Percentiles rank a stretch among this genome's conserved stretches.
phyloP scores from a whole-genome alignment of 2,888 invertebrate species.

The Brachypalpus laphriformis region DNA sequence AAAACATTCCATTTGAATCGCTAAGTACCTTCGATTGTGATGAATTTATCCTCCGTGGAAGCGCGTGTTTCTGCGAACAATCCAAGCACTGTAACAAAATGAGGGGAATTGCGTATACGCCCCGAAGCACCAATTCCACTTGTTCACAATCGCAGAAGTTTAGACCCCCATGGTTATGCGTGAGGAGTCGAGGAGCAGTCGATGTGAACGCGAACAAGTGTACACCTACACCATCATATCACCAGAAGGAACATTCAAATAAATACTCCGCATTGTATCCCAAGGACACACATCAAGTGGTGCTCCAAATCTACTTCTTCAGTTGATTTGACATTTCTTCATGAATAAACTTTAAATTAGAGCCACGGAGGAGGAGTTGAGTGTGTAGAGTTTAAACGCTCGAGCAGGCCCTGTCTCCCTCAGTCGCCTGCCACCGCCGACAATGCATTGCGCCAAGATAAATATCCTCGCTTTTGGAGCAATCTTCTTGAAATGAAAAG shows the following conservation, averaged over 20 bases:
- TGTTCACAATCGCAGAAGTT: neutral
- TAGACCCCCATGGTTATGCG: neutral
- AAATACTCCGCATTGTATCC: slow-evolving; percentile 17
- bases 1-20: neutral
- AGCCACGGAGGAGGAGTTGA: neutral
- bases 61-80: neutral
- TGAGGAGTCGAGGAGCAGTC: neutral
- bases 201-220: neutral
- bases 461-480: slow-evolving; percentile 11
- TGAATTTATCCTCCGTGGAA: neutral
- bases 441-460: slow-evolving; percentile 29
- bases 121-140: slow-evolving; percentile 13
- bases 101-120: slow-evolving; percentile 30
- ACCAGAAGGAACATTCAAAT: slow-evolving; percentile 1
- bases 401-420: neutral
- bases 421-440: neutral
- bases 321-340: slow-evolving; percentile 55
- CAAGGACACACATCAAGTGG: slow-evolving; percentile 43
- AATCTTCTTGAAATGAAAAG: slow-evolving; percentile 13
- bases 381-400: neutral
- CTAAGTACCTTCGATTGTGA: neutral
- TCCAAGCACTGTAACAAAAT: neutral
- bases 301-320: slow-evolving; percentile 40
- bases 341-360: slow-evolving; percentile 62
- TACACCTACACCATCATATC: neutral